Base-by-base conservation (phyloP, 30 jellyfish, hydroid and myxozoan species). In the Turritopsis dohrnii region DNA sequence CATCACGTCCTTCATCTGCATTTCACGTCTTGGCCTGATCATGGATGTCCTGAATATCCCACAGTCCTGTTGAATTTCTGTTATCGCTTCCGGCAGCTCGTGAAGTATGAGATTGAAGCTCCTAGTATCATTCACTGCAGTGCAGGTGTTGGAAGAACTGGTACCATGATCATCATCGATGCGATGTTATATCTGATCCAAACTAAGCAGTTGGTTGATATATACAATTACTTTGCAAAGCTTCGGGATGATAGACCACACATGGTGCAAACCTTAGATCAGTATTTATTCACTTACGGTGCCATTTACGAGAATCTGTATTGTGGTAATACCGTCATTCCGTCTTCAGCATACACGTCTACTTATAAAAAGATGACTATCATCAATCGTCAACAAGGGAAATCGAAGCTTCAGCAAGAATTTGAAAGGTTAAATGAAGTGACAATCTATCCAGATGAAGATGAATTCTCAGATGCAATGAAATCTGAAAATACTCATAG, bases 81-180 rank as follows among this genome's bases (percentile, higher is more conserved):
- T n/a, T 53, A 94, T 54, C 86, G 96, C 24, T 93, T 89, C 75
- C 93, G 96, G 21, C 71, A 93, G 5, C 83, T 83, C 53, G 80
- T 81, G 18, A 65, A 82, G 5, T 88, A 91, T 7, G 96, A 89
- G 29, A 21, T 83, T 81, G 94, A 91, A 26, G 28, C 79, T 22
- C 96, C 95, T 3, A 82, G 86, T n/a, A 60, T 93, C 29, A 96
- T 93, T 18, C 98, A 93, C 54, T 93, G 98, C 94, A 93, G 98
- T 75, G 98, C 96, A 75, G 98, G 98, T n/a, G 98, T 93, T 7
- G 98, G 98, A 4, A 77, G 98, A 29, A 88, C 98, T 0, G 98
- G 98, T 20, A 76, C 96, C 0, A 88, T 77, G 86, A 82, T 93
- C 29, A 87, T 94, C 17, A 30, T 93, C 66, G 96, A 93, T 83